Percentiles rank a stretch among this genome's conserved stretches.
phyloP scores from a whole-genome alignment of 2,888 invertebrate genomes.

The Cheilosia grossa region DNA sequence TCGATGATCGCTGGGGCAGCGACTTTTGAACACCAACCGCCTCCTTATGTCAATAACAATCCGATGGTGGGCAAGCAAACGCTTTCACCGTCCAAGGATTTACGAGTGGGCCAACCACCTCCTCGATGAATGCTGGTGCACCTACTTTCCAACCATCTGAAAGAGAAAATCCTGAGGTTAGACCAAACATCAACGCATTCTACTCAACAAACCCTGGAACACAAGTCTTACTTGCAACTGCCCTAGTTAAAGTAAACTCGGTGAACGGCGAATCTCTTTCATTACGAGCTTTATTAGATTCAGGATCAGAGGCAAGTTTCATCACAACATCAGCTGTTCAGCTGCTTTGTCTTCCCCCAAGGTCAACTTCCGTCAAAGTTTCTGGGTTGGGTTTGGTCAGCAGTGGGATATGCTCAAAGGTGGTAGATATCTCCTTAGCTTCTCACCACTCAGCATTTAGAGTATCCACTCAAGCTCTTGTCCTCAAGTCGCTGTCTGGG shows the following conservation, averaged over 20 bases:
- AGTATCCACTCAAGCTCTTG: constrained; percentile 30
- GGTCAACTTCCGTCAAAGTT: constrained; percentile 14
- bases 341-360: neutral
- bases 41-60: neutral
- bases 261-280: neutral
- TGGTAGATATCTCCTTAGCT: constrained; percentile 12
- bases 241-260: neutral
- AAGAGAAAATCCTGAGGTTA: neutral
- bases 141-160: neutral
- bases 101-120: neutral
- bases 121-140: neutral
- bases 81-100: constrained; percentile 12
- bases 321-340: constrained; percentile 3
- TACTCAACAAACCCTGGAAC: constrained; percentile 1
- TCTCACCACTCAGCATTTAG: constrained; percentile 25
- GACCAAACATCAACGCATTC: neutral
- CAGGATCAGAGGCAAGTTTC: constrained; percentile 2
- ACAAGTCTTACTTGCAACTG: neutral
- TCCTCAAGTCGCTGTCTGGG: constrained; percentile 35
- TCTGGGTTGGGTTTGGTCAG: constrained; percentile 38
- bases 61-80: neutral
- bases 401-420: constrained; percentile 9
- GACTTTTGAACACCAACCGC: neutral
- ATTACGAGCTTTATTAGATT: neutral
- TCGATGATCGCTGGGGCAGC: neutral